Conservation (phyloP, 2,797 vertebrate species). For the Rhabdomys pumilio region DNA sequence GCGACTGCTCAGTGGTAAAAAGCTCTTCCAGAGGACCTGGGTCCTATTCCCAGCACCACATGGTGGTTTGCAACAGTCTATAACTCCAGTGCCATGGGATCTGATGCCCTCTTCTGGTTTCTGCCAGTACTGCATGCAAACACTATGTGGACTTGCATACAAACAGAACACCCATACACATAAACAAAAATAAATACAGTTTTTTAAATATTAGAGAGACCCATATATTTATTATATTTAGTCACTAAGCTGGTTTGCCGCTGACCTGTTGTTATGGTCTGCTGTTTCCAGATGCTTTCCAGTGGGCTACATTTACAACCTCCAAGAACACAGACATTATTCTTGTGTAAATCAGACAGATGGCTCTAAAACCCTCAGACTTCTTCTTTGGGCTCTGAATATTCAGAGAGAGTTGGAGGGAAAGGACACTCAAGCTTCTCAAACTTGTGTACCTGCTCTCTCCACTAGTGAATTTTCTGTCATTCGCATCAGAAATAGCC, state of each 20-base stretch:
- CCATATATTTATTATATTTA: not conserved
- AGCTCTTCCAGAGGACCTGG: not conserved
- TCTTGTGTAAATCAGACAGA: not conserved
- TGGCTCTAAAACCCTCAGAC: not conserved
- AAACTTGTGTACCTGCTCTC: not conserved
- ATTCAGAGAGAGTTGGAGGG: not conserved
- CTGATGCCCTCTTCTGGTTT: not conserved
- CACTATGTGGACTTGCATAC: not conserved
- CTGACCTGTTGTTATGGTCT: not conserved
- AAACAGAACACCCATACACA: not conserved
- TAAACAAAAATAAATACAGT: not conserved
- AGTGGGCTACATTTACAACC: not conserved
- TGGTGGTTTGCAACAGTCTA: not conserved
- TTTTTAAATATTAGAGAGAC: constrained; percentile 16
- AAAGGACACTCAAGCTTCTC: not conserved
- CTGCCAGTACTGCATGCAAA: not conserved
- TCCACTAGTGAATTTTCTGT: not conserved
- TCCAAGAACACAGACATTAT: not conserved
- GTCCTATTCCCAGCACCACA: not conserved
- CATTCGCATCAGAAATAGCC: not conserved
- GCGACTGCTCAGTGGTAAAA: not conserved
- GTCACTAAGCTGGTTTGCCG: not conserved
- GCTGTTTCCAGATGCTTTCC: not conserved
- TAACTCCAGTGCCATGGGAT: not conserved
- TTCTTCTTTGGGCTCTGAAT: not conserved